A percentile compares a stretch with the other conserved stretches of the same genome.
These are phyloP conservation scores for Clytia hemisphaerica DNA, from an alignment of 30 jellyfish, hydroid and myxozoan species.

Conservation along the genomic window DNA sequence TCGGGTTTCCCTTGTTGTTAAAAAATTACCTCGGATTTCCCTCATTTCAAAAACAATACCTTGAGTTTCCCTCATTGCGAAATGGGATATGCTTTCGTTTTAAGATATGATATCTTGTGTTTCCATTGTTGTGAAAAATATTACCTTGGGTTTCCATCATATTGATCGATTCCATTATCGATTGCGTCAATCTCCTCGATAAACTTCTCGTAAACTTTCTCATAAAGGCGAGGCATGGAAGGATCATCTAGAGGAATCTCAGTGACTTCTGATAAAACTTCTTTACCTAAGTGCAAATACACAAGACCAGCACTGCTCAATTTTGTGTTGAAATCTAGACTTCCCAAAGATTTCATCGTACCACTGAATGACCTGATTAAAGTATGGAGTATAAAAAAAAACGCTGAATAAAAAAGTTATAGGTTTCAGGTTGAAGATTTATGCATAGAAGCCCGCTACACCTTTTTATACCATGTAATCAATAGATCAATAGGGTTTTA, in stretches of 20 bases:
- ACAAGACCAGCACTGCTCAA: slow-evolving; percentile 97
- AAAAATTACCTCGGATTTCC: no score
- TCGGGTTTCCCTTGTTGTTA: no score
- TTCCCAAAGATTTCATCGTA: slow-evolving; percentile 68
- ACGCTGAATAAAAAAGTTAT: background rate
- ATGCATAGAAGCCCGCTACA: background rate
- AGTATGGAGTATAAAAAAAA: background rate
- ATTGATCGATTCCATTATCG: slow-evolving; percentile 85
- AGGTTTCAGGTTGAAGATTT: background rate
- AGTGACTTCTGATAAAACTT: slow-evolving; percentile 36
- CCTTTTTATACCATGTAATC: background rate
- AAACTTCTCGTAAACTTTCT: slow-evolving; percentile 66
- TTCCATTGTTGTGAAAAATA: background rate
- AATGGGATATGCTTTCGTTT: no score
- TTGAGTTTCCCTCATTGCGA: no score
- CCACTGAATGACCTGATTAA: slow-evolving; percentile 67
- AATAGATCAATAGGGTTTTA: background rate
- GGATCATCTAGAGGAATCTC: slow-evolving; percentile 29
- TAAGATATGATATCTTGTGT: no score
- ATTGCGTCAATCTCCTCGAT: slow-evolving; percentile 88
- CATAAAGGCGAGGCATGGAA: slow-evolving; percentile 30
- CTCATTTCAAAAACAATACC: no score
- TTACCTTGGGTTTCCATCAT: slow-evolving; percentile 84
- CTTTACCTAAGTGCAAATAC: slow-evolving; percentile 79
- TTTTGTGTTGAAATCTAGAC: slow-evolving; percentile 64